Conservation (phyloP, 2,888 invertebrate species). For the Cerastis rubricosa region DNA sequence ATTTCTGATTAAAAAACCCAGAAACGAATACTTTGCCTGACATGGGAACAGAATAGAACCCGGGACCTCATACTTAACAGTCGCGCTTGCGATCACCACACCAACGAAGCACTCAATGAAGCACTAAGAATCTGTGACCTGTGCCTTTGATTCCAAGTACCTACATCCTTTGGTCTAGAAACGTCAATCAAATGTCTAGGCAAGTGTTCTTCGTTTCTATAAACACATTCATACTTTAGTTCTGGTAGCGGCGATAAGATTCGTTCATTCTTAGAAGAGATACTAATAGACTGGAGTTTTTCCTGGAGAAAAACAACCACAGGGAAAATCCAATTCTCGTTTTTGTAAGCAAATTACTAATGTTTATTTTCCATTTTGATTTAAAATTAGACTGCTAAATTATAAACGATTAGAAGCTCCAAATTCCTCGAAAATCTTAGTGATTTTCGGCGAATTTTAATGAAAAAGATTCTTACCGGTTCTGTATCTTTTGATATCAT, state of each 20-base stretch:
- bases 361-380: slow-evolving; percentile 13
- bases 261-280: slow-evolving; percentile 32
- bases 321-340: slow-evolving; percentile 32
- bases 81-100: background rate
- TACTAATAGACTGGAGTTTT: slow-evolving; percentile 15
- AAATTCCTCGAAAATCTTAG: background rate
- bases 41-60: background rate
- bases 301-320: slow-evolving; percentile 17
- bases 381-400: slow-evolving; percentile 3
- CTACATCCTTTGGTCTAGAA: slow-evolving; percentile 72
- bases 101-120: background rate
- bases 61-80: background rate
- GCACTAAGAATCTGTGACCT: background rate
- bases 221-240: slow-evolving; percentile 56
- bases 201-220: slow-evolving; percentile 68
- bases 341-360: slow-evolving; percentile 25
- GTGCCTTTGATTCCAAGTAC: slow-evolving; percentile 69
- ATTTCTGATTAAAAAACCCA: background rate
- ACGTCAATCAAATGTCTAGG: slow-evolving; percentile 77
- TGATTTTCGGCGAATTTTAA: background rate
- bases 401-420: background rate
- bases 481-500: background rate
- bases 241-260: slow-evolving; percentile 8
- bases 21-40: no score
- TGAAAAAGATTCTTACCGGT: background rate